Conservation (phyloP, 2,113 vertebrate species). For the Rhinolophus ferrumequinum region DNA sequence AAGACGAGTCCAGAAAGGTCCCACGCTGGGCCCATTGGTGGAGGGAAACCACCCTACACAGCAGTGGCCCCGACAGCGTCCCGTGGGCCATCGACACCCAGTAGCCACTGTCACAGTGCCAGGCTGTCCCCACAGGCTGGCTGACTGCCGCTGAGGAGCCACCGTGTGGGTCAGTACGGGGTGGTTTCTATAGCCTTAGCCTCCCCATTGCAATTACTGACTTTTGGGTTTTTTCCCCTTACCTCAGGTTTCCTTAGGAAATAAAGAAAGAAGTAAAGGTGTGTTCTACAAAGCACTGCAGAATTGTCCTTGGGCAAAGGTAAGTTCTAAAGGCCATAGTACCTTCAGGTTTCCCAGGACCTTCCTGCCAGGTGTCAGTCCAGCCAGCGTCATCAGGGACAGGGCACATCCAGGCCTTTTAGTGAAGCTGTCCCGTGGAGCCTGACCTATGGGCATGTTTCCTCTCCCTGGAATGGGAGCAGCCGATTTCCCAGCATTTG, state of each 20-base stretch:
- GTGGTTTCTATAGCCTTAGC: background rate
- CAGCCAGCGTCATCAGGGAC: background rate
- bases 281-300: slow-evolving; percentile 97
- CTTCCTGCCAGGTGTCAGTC: background rate
- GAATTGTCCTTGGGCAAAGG: slow-evolving; percentile 96
- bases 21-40: fast-evolving
- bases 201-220: background rate
- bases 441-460: fast-evolving
- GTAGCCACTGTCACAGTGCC: fast-evolving
- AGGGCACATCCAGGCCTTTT: background rate
- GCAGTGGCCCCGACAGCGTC: background rate
- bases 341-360: background rate
- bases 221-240: background rate
- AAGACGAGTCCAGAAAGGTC: background rate
- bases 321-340: slow-evolving; percentile 76
- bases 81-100: fast-evolving
- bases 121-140: no score
- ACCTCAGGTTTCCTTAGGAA: slow-evolving; percentile 90
- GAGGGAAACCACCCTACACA: background rate
- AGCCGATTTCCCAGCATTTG: background rate
- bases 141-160: background rate
- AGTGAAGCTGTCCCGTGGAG: no score
- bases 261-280: slow-evolving; percentile 91
- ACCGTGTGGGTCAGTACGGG: fast-evolving
- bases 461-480: background rate